Percentiles rank a stretch among this genome's conserved stretches.
phyloP scores from a whole-genome alignment of 2,113 vertebrate genomes.

The Chrysemys picta region DNA sequence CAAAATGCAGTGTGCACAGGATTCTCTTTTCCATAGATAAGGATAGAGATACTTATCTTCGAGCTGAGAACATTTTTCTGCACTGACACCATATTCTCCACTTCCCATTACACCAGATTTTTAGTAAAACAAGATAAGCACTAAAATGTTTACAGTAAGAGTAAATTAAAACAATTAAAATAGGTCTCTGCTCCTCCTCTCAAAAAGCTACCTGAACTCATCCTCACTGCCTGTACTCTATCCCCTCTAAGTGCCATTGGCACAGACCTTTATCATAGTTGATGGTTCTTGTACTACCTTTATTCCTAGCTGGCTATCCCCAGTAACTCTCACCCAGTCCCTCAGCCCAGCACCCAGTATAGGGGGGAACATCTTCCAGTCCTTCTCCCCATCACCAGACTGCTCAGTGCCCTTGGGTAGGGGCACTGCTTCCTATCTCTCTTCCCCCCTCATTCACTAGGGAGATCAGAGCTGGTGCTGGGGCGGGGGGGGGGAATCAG shows the following conservation, averaged over 20 bases:
- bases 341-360: not conserved
- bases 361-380: not conserved
- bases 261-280: not conserved
- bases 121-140: not conserved
- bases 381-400: not conserved
- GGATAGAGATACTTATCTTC: not conserved
- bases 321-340: not conserved
- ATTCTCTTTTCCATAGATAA: not conserved
- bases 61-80: not conserved
- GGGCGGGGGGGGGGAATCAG: not conserved
- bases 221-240: not conserved
- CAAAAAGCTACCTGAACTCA: not conserved
- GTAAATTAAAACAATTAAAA: not conserved
- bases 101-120: not conserved
- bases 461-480: not conserved
- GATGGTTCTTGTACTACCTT: not conserved
- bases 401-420: not conserved
- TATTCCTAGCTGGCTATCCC: not conserved
- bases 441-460: accelerated
- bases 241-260: not conserved
- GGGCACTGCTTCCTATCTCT: not conserved
- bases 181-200: not conserved
- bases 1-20: not conserved
- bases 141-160: not conserved
- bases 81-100: not conserved